phyloP scores from a whole-genome alignment of 2,888 invertebrate genomes.

The Gandaritis pyraliata region DNA sequence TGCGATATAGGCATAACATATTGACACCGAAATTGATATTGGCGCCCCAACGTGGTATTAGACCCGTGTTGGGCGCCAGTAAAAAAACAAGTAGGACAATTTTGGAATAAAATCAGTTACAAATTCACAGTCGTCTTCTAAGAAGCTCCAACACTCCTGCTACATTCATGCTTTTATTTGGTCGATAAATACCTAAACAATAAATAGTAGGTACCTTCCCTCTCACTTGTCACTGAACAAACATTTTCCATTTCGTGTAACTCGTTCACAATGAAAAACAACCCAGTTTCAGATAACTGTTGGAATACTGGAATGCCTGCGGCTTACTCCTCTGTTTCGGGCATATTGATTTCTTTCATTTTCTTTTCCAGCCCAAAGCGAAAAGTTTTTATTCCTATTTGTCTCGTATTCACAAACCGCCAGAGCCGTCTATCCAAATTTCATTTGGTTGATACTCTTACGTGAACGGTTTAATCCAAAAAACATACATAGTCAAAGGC shows the following conservation, averaged over 20 bases:
- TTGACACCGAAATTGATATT: neutral
- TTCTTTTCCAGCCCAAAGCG: constrained; percentile 68
- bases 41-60: constrained; percentile 9
- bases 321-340: constrained; percentile 58
- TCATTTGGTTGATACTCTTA: constrained; percentile 68
- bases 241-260: constrained; percentile 12
- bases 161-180: too few relatives aligned
- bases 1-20: too few relatives aligned
- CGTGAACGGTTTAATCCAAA: constrained; percentile 57
- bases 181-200: too few relatives aligned
- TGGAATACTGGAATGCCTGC: constrained; percentile 35
- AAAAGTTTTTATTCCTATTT: constrained; percentile 69
- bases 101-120: too few relatives aligned
- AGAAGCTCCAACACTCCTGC: too few relatives aligned
- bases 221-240: neutral
- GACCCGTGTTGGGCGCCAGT: neutral
- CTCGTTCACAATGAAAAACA: constrained; percentile 16
- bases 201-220: too few relatives aligned
- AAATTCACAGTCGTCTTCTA: too few relatives aligned
- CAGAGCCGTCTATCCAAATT: constrained; percentile 60
- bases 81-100: too few relatives aligned
- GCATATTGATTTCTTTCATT: constrained; percentile 71
- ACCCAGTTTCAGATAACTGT: constrained; percentile 29
- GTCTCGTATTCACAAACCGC: constrained; percentile 61
- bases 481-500: constrained; percentile 40